phyloP scores from a whole-genome alignment of 2,113 vertebrate species.

The Tragulus kanchil region DNA sequence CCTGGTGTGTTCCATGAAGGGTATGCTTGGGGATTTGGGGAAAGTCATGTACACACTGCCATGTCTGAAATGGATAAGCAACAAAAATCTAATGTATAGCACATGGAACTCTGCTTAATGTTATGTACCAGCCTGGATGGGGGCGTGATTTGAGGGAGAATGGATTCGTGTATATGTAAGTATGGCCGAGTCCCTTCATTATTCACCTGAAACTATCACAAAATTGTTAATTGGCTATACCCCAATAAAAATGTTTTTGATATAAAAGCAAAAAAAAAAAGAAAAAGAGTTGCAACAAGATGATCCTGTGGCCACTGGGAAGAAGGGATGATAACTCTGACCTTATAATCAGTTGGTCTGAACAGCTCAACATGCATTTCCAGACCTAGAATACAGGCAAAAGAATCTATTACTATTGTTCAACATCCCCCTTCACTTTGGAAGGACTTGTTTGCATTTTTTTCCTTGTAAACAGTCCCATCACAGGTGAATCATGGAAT shows the following conservation, averaged over 20 bases:
- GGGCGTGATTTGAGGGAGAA: no score
- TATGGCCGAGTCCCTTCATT: no score
- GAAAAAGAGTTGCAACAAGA: background rate
- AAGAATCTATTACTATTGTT: background rate
- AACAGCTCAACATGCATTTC: background rate
- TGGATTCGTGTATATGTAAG: no score
- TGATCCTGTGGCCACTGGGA: rapidly evolving
- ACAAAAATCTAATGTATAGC: no score
- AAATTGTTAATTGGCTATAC: no score
- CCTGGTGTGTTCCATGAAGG: background rate
- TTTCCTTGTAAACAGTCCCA: background rate
- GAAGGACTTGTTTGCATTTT: background rate
- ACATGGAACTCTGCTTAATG: no score
- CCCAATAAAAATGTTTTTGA: no score
- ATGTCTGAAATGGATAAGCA: no score
- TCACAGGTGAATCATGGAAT: background rate
- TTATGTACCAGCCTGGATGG: no score
- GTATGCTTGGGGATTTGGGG: no score
- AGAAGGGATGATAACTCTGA: background rate
- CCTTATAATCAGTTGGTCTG: background rate
- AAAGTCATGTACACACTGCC: no score
- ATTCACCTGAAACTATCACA: no score
- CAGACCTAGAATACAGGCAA: background rate
- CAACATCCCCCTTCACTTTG: background rate
- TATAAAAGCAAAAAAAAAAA: background rate